phyloP scores from a whole-genome alignment of 2,888 invertebrate genomes.

The Ectropis crepuscularia region DNA sequence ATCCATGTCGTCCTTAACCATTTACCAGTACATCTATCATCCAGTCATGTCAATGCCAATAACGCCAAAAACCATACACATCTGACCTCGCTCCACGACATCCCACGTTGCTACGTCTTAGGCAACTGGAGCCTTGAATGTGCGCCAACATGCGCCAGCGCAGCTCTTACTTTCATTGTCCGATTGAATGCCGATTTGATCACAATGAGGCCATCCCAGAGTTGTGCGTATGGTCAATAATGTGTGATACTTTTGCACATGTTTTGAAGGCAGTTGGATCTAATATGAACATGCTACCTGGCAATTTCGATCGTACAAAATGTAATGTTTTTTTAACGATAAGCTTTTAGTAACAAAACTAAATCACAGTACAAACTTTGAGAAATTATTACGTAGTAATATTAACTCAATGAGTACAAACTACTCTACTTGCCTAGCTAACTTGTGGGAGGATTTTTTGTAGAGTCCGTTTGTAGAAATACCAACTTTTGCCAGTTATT shows the following conservation, averaged over 20 bases:
- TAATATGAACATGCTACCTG: not conserved
- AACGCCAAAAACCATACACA: conserved; percentile 39
- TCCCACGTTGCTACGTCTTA: conserved; percentile 70
- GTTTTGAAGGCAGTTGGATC: conserved; percentile 8
- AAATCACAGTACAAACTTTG: no score
- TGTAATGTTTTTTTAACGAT: no score
- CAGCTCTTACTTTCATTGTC: conserved; percentile 76
- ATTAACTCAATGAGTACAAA: no score
- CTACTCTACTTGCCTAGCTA: no score
- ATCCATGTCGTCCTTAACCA: not conserved
- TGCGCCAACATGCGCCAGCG: conserved; percentile 64
- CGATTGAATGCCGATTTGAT: conserved; percentile 64
- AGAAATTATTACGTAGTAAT: no score
- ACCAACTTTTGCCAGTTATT: no score
- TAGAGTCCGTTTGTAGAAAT: no score
- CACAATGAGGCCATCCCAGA: conserved; percentile 61
- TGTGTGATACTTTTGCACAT: conserved; percentile 12
- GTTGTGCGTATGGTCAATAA: conserved; percentile 44
- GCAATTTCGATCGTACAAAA: not conserved
- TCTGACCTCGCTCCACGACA: conserved; percentile 60
- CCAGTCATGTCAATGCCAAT: conserved; percentile 30
- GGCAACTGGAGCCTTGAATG: conserved; percentile 72
- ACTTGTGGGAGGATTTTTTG: no score
- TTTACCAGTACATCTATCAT: conserved; percentile 22
- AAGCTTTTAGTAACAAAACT: no score